Conservation (phyloP, 2,797 vertebrate species). For the Vireo griseus region DNA sequence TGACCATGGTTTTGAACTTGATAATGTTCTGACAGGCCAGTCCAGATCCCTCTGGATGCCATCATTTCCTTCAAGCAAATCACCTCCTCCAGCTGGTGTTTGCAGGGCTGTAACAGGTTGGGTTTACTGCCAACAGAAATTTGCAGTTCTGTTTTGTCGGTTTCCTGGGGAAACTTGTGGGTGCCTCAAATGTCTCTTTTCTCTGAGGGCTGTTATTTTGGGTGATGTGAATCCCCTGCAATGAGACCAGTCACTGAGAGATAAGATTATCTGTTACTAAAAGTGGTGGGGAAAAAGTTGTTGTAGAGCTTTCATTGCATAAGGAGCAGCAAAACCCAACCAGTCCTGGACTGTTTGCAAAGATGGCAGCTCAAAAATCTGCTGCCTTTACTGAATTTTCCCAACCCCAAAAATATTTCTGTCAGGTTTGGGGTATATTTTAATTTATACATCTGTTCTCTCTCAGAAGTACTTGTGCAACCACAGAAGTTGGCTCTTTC, state of each 20-base stretch:
- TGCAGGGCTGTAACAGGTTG: neutral
- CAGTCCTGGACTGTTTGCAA: accelerated
- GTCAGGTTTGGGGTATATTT: neutral
- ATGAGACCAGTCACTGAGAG: accelerated
- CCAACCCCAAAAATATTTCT: neutral
- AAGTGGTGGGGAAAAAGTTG: neutral
- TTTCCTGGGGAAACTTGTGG: neutral
- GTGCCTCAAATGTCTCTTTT: neutral
- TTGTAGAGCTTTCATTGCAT: neutral
- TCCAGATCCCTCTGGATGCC: neutral
- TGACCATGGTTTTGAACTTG: neutral
- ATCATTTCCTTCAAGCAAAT: neutral
- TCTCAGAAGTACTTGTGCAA: neutral
- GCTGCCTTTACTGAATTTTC: neutral
- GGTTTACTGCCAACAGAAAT: neutral
- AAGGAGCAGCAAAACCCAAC: neutral
- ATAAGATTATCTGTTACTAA: neutral
- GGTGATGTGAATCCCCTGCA: neutral
- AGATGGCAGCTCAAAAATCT: neutral
- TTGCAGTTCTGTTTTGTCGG: accelerated
- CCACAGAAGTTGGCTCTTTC: neutral
- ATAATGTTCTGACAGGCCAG: neutral
- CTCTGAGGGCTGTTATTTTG: neutral
- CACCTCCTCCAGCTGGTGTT: neutral
- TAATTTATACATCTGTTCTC: neutral